Conservation (phyloP, 2,888 invertebrate genomes). For the Oasisia sp. region DNA sequence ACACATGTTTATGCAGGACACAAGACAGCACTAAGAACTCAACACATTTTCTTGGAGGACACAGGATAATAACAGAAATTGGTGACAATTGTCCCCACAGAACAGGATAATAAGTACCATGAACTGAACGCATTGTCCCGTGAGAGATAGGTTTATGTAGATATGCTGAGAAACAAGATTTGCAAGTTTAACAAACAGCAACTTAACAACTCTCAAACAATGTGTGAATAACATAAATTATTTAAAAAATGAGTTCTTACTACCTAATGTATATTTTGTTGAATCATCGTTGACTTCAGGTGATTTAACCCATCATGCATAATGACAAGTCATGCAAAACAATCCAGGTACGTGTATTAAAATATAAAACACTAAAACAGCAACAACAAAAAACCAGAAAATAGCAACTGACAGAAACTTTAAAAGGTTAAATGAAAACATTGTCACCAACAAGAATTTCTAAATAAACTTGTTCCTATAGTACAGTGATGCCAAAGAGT, state of each 20-base stretch:
- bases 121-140: no score
- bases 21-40: neutral
- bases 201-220: no score
- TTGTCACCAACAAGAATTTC: neutral
- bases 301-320: neutral
- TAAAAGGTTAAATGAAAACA: neutral
- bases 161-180: no score
- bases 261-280: no score
- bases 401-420: neutral
- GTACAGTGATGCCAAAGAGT: neutral
- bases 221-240: no score
- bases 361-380: neutral
- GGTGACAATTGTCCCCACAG: neutral
- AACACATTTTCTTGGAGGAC: neutral
- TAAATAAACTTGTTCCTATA: neutral
- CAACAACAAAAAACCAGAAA: neutral
- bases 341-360: conserved; percentile 8
- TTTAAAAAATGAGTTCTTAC: no score
- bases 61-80: neutral
- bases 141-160: no score
- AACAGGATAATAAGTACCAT: no score
- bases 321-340: neutral
- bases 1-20: neutral
- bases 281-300: no score
- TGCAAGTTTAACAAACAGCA: no score